Percentiles rank a stretch among this genome's conserved stretches.
These are phyloP conservation scores for Cyanoliseus patagonus DNA, from an alignment of 2,113 vertebrate genomes.

Conservation along the genomic window DNA sequence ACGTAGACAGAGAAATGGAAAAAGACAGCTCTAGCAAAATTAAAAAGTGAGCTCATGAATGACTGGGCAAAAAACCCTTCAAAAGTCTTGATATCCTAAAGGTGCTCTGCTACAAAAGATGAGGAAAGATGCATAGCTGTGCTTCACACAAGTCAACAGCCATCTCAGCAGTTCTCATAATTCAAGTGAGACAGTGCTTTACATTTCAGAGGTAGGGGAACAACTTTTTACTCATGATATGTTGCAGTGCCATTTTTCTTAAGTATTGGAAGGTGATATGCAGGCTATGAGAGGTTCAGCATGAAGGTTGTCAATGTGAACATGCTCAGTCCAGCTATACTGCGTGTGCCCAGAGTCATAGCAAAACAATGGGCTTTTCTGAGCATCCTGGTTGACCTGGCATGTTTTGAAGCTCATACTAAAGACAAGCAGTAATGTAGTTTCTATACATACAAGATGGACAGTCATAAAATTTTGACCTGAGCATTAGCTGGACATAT, in stretches of 20 bases:
- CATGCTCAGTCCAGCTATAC: neutral
- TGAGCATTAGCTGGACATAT: neutral
- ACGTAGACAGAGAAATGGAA: neutral
- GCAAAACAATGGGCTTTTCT: neutral
- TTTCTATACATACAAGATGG: neutral
- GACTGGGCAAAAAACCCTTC: neutral
- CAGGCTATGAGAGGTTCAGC: neutral
- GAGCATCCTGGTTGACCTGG: neutral
- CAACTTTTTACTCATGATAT: neutral
- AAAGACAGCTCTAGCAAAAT: neutral
- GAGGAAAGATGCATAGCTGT: neutral
- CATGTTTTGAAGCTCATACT: neutral
- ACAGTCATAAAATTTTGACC: neutral
- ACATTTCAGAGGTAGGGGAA: neutral
- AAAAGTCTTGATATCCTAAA: neutral
- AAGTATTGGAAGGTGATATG: neutral
- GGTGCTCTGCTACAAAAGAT: neutral
- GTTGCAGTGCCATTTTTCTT: neutral
- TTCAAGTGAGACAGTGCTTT: neutral
- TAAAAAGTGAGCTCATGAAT: neutral
- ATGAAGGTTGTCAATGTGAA: neutral
- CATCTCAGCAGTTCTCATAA: neutral
- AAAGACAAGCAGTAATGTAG: neutral
- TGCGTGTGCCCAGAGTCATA: neutral
- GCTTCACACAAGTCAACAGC: neutral